Percentiles rank a stretch among this genome's conserved stretches.
phyloP scores from a whole-genome alignment of 2,113 vertebrate species.

The Pteruthius melanotis region DNA sequence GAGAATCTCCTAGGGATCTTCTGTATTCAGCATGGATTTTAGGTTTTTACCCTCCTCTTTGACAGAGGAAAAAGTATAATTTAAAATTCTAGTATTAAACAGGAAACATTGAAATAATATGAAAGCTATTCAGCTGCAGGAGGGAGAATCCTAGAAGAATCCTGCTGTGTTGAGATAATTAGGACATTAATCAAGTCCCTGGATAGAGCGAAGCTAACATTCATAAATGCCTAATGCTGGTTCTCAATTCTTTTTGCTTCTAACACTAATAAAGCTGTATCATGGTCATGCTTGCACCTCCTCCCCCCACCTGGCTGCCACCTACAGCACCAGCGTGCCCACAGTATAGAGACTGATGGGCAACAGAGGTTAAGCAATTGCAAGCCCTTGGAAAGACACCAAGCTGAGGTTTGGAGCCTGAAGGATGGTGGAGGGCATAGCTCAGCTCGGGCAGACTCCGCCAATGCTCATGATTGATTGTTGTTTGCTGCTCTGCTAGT shows the following conservation, averaged over 20 bases:
- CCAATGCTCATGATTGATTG: background rate
- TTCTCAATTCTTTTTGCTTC: background rate
- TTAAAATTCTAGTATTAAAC: background rate
- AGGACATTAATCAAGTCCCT: slow-evolving; percentile 45
- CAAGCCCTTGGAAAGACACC: background rate
- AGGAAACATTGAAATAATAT: slow-evolving; percentile 29
- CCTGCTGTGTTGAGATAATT: slow-evolving; percentile 51
- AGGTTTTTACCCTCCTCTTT: background rate
- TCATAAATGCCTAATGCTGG: background rate
- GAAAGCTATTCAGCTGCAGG: slow-evolving; percentile 29
- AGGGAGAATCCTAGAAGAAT: slow-evolving; percentile 20
- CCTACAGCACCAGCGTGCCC: background rate
- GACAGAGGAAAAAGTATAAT: background rate
- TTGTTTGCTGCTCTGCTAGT: background rate
- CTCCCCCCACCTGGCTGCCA: background rate
- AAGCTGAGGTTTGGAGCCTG: background rate
- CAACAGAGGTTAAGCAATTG: background rate
- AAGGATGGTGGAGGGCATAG: background rate
- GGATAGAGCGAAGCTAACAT: background rate
- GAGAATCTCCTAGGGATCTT: background rate
- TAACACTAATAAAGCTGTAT: background rate
- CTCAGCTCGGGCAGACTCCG: background rate
- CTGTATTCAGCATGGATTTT: background rate
- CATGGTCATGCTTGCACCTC: rapidly evolving
- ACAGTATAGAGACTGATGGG: background rate